Base-by-base conservation (phyloP, 2,797 vertebrate species). In the Microctenopoma steveboyesi region DNA sequence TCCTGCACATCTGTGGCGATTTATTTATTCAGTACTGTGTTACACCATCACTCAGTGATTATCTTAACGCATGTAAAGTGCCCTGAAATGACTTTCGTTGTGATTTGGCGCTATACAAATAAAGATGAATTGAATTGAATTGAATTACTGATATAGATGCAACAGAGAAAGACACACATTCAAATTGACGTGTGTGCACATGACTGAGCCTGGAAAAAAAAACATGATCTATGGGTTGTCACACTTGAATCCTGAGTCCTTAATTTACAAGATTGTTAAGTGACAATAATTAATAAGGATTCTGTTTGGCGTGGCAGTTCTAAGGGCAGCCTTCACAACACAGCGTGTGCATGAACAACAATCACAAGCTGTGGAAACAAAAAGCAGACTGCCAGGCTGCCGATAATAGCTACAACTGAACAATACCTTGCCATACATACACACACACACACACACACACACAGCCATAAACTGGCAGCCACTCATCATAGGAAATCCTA, bases 401-500 rank as follows among this genome's bases (percentile, higher is more conserved):
- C 79, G 85, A 64, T 79, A 88, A 90, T 83, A 85, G 74, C 80
- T 62, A 45, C 46, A 62, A 74, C 56, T 74, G 59, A 89, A 91
- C 86, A 91, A 91, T 83, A 86, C 84, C 68, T 74, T 78, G 75
- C 77, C 65, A 46, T 62, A 62, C 54, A 71, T 52, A 28, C 67
- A 72, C 72, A 56, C 66, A 69, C 62, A 27, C 70, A 28, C 67
- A 72, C 72, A 56, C 68, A 66, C 62, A 27, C 72, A 52, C 72
- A 69, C 35, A 11, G 54, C 51, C 70, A n/a, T 64, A 79, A 60
- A 73, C 76, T 85, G 87, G 83, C 89, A 92, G 72, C 48, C 79
- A 18, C 72, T 86, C 81, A 81, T 87, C 86, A 92, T 74, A 78
- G 69, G 84, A 90, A 92, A 90, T 86, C 78, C 88, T 90, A 92